Evolutionary conservation across 1,140 invertebrate species (phyloP), one percentile per base, ranked within the genome.

Genomic region (Andricus grossulariae): DNA sequence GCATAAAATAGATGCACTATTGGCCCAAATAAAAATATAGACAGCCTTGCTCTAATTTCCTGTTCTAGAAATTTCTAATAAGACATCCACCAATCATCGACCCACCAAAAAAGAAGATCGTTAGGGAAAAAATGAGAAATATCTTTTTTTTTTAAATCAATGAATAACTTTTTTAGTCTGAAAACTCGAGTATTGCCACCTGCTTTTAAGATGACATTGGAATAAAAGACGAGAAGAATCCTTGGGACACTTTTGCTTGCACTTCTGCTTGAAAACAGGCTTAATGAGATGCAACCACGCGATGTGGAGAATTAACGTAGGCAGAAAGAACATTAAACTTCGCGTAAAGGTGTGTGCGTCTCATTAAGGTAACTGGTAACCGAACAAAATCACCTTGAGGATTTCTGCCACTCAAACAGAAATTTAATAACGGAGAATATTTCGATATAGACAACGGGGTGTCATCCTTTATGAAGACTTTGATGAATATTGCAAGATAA

Each of bases 271-370:
- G 57, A 66, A 32, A 32, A 66, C 21, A 66, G 57, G 57, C 57
- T 66, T 66, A 66, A 66, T 66, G 32, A 66, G 25, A 66, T 66
- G 57, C 57, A 32, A 32, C 21, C 57, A 66, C 25, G 57, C n/a
- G 52, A 54, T 54, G 15, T 66, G 25, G 5, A 32, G 21, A 66
- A 66, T 13, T 12, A 66, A 66, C 39, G 25, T 66, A 66, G 39
- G 10, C 39, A 25, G 6, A 16, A 13, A 21, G 25, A 66, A 66
- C 39, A 13, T 66, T 39, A 39, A 66, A 66, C 15, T 66, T 39
- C 32, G 45, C 25, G 25, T 66, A 66, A 60, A 60, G 16, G 5
- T 66, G 25, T 39, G 25, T 66, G n/a, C 60, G 39, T 45, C 10
- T 66, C 60, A 66, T 32, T 11, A 66, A 66, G 25, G 57, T 25